phyloP scores from a whole-genome alignment of 2,888 invertebrate species.

The Oxytorus armatus region DNA sequence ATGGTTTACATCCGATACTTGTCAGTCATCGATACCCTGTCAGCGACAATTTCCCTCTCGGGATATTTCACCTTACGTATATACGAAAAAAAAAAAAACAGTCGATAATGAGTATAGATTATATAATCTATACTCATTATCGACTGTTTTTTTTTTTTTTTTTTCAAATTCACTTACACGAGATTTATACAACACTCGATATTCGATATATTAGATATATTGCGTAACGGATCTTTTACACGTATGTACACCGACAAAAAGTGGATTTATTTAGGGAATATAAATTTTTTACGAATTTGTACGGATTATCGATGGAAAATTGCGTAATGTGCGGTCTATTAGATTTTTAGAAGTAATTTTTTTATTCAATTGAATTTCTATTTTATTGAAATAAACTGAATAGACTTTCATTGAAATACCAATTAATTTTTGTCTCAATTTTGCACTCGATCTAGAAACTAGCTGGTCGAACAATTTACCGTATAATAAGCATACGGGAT shows the following conservation, averaged over 20 bases:
- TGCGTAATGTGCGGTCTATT: too few species aligned
- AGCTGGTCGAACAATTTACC: slow-evolving; percentile 15
- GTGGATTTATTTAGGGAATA: background rate
- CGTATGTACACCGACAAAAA: background rate
- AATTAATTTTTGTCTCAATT: too few species aligned
- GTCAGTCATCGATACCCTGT: slow-evolving; percentile 24
- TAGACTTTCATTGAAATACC: too few species aligned
- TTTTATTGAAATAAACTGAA: too few species aligned
- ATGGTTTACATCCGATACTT: slow-evolving; percentile 3
- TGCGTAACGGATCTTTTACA: background rate
- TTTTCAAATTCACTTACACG: background rate
- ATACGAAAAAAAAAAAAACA: too few species aligned
- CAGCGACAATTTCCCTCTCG: background rate
- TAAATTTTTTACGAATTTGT: too few species aligned
- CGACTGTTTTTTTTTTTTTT: background rate
- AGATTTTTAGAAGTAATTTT: too few species aligned
- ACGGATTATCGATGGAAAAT: too few species aligned
- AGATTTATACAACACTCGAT: background rate
- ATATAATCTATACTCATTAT: background rate
- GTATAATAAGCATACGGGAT: slow-evolving; percentile 8
- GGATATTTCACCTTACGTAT: slow-evolving; percentile 13
- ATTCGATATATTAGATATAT: background rate
- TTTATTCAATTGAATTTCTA: too few species aligned
- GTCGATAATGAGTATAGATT: too few species aligned
- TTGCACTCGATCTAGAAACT: too few species aligned